Evolutionary conservation across 2,888 invertebrate species (phyloP), one percentile per base, ranked within the genome.

Genomic region (Oligia latruncula): DNA sequence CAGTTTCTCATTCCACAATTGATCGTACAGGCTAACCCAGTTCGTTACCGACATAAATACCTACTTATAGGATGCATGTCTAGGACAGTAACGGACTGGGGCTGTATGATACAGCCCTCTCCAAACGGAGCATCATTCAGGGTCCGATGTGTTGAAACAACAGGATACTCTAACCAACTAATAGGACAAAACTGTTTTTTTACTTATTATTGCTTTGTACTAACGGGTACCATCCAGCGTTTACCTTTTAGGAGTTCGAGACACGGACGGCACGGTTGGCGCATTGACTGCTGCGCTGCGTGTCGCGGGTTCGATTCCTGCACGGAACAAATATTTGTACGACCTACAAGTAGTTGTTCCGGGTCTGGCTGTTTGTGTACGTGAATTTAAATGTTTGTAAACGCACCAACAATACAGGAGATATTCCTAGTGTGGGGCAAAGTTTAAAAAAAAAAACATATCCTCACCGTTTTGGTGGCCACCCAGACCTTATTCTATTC

Each of bases 1-100:
- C 17, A 68, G 17, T 46, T 68, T 68, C 70, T 13, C n/a, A n/a
- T 71, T 71, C n/a, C 5, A 64, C 40, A 60, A 65, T n/a, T 20
- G n/a, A 65, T 65, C 23, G 35, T 23, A 9, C 23, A 52, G 29
- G 13, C 13, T 52, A 23, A 23, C 8, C 35, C 20, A 35, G 13
- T 23, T 9, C 15, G 9, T 58, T 35, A 35, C 20, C 15, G n/a
- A 46, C 17, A n/a, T n/a, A n/a, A n/a, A n/a, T n/a, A n/a, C n/a
- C n/a, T n/a, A n/a, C n/a, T n/a, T 4, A 29, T 23, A 6, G 15
- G 17, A 17, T 52, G 60, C 11, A 23, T 23, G n/a, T 60, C 13
- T n/a, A n/a, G 46, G 0, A 3, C n/a, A n/a, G n/a, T 15, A 13
- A 29, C 29, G 62, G n/a, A n/a, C 15, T 62, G n/a, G 29, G 29